Evolutionary conservation across 2,113 vertebrate genomes (phyloP).

Genomic region (Megalops atlanticus): DNA sequence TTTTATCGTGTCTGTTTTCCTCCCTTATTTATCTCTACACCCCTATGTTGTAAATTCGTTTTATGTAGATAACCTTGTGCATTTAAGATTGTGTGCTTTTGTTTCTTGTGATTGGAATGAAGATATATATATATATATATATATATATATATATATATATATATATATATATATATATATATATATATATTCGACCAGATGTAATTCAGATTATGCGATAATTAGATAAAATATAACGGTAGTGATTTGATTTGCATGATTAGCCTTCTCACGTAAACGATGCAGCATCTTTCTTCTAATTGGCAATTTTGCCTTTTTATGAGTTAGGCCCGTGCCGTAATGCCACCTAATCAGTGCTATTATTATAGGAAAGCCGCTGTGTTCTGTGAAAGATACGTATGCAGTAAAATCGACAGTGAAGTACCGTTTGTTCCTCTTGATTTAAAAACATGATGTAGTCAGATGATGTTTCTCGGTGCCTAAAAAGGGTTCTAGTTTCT

Average conservation of each 20-base stretch:
- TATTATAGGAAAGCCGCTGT: background rate
- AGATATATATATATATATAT: background rate
- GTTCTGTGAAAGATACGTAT: no score
- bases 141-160: background rate
- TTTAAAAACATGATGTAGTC: background rate
- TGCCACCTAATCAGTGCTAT: background rate
- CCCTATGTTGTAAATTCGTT: conserved; percentile 7
- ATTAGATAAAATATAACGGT: background rate
- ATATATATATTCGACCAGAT: background rate
- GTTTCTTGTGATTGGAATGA: background rate
- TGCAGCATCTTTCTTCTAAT: background rate
- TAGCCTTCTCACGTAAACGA: background rate
- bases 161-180: background rate
- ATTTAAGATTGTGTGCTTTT: background rate
- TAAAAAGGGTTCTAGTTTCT: background rate
- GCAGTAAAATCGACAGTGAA: background rate
- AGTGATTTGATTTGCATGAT: background rate
- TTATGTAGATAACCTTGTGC: background rate
- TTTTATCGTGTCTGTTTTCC: background rate
- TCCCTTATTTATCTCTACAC: background rate
- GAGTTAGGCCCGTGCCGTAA: background rate
- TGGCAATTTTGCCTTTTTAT: background rate
- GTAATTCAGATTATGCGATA: background rate
- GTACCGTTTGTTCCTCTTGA: background rate
- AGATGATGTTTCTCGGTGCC: background rate